Evolutionary conservation across 2,888 invertebrate genomes (phyloP).

Genomic region (Pyrochroa serraticornis): DNA sequence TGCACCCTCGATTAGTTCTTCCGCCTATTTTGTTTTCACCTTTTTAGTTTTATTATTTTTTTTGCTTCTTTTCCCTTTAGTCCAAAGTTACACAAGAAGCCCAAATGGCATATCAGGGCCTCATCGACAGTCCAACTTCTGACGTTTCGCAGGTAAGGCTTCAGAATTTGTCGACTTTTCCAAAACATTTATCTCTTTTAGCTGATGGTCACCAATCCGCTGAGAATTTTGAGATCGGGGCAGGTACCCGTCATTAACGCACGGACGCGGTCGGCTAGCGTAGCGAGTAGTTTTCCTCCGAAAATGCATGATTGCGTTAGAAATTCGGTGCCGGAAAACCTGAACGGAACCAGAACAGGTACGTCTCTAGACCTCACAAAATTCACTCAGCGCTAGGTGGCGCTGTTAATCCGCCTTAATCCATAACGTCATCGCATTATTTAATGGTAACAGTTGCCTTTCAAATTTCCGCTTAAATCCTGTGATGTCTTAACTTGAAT

Average conservation of each 20-base stretch:
- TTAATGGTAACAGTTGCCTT: too few relatives aligned
- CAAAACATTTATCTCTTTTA: conserved; percentile 30
- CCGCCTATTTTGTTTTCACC: conserved; percentile 38
- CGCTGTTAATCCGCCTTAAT: too few relatives aligned
- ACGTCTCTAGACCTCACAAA: not conserved
- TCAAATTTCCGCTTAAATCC: too few relatives aligned
- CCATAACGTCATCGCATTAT: too few relatives aligned
- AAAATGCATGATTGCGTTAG: conserved; percentile 40
- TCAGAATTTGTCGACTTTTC: not conserved
- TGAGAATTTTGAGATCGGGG: conserved; percentile 69
- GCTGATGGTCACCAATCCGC: conserved; percentile 63
- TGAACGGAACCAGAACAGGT: conserved; percentile 38
- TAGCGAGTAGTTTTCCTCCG: conserved; percentile 44
- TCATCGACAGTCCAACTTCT: conserved; percentile 73
- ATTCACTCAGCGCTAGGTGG: too few relatives aligned
- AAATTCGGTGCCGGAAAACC: conserved; percentile 46
- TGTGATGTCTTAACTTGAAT: too few relatives aligned
- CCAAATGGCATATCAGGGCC: conserved; percentile 89
- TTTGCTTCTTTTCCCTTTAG: conserved; percentile 61
- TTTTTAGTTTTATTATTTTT: conserved; percentile 50
- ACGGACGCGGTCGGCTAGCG: conserved; percentile 47
- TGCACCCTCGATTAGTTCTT: conserved; percentile 33
- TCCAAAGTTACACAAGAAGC: conserved; percentile 86
- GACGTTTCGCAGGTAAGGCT: conserved; percentile 53
- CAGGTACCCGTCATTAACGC: conserved; percentile 62